A percentile compares a stretch with the other conserved stretches of the same genome.
Evolutionary conservation across 2,888 invertebrate genomes (phyloP).

Genomic region (Conops quadrifasciatus): DNA sequence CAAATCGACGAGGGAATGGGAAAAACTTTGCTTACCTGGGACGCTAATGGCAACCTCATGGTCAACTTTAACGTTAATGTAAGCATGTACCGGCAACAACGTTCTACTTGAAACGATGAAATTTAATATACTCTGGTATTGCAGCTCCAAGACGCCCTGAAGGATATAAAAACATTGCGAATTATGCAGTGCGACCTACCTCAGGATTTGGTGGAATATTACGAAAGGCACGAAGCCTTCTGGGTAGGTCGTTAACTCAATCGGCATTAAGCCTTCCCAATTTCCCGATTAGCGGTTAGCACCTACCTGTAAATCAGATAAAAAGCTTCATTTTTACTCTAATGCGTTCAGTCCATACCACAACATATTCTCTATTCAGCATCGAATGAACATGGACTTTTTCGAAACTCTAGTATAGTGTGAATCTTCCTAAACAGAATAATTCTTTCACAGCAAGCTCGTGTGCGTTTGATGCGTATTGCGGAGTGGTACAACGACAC

Average conservation of each 20-base stretch:
- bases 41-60: conserved; percentile 67
- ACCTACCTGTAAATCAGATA: too few species aligned
- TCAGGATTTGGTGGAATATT: conserved; percentile 72
- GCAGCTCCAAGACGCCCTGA: conserved; percentile 76
- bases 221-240: conserved; percentile 74
- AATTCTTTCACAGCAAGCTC: conserved; percentile 64
- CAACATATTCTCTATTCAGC: too few species aligned
- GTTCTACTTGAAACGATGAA: background rate
- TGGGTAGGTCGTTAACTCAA: conserved; percentile 63
- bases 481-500: conserved; percentile 86
- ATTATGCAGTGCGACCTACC: conserved; percentile 74
- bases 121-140: background rate
- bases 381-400: too few species aligned
- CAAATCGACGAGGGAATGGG: conserved; percentile 72
- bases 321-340: too few species aligned
- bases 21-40: conserved; percentile 67
- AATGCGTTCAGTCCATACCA: too few species aligned
- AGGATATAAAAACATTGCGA: conserved; percentile 83
- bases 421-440: too few species aligned
- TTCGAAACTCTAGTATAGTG: background rate
- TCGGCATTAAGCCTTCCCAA: too few species aligned
- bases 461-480: conserved; percentile 71
- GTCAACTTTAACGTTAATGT: conserved; percentile 71
- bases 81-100: conserved; percentile 32
- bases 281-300: too few species aligned